Evolutionary conservation across 1,140 invertebrate species (phyloP), one percentile per base, ranked within the genome.

Genomic region (Caerostris darwini): DNA sequence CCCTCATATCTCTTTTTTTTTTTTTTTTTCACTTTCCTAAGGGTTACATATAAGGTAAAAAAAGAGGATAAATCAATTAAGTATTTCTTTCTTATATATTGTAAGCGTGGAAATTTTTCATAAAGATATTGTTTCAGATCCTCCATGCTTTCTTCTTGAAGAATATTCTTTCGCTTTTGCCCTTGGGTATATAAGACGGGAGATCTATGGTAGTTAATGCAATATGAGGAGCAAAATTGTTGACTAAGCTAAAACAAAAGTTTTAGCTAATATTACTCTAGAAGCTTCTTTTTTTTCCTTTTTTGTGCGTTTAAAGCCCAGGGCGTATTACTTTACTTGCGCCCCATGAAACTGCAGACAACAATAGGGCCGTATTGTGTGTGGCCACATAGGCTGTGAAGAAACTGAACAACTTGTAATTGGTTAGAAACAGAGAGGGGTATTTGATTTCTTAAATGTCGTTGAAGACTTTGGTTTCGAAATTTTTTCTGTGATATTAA

Each of bases 41-140:
- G 64, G 77, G 77, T 53, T 50, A 82, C 19, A 82, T 82, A 82
- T 82, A 5, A 3, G n/a, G n/a, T 34, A 34, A 34, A 67, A 67
- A 67, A n/a, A 67, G 57, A 57, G 54, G 83, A 17, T 50, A 58
- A 85, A 85, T 85, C 83, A 85, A 85, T 85, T 85, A 85, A 85
- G 83, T 85, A 85, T 85, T 85, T 58, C 8, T 85, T 85, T 58
- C 57, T 7, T 57, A n/a, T 17, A 85, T 85, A n/a, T 85, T 57
- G 53, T 5, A 10, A 8, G 7, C 4, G 17, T n/a, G n/a, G 77
- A 82, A 82, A 82, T 82, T 82, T 82, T 82, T 53, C 50, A 50
- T 82, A 82, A 67, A 67, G 64, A 14, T n/a, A 67, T 50, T 82
- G 50, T 82, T 82, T 64, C 34, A 14, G 61, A 10, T 64, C 61